These are phyloP conservation scores for Drosophila niveifrons DNA, from an alignment of 2,888 invertebrate species.

Conservation along the genomic window DNA sequence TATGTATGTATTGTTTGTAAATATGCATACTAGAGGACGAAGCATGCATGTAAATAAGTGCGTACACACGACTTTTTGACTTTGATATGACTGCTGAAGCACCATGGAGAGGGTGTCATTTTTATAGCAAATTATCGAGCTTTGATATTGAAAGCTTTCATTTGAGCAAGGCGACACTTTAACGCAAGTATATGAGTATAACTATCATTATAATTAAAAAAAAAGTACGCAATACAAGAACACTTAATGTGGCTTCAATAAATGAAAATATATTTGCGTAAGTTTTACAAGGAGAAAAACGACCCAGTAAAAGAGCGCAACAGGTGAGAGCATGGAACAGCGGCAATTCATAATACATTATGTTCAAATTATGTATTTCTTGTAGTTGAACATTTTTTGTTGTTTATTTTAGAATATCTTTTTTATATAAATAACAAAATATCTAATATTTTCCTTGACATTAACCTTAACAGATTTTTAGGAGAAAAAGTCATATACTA, in stretches of 20 bases:
- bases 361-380: no score
- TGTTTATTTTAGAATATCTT: no score
- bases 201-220: neutral
- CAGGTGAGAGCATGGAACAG: no score
- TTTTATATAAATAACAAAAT: no score
- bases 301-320: no score
- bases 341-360: no score
- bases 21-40: neutral
- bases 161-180: conserved; percentile 1
- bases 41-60: conserved; percentile 11
- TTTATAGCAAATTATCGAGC: conserved; percentile 10
- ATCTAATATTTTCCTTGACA: no score
- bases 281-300: neutral
- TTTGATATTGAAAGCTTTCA: neutral
- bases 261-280: neutral
- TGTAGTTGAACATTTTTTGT: no score
- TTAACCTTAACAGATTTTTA: no score
- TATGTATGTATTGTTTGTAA: neutral
- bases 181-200: neutral
- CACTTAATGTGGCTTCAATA: neutral
- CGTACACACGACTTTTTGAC: conserved; percentile 32
- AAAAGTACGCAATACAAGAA: neutral
- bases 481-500: no score
- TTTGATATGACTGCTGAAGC: conserved; percentile 6
- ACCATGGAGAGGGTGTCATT: conserved; percentile 15